Evolutionary conservation across 2,888 invertebrate genomes (phyloP), one percentile per base, ranked within the genome.

Genomic region (Spisula solida): DNA sequence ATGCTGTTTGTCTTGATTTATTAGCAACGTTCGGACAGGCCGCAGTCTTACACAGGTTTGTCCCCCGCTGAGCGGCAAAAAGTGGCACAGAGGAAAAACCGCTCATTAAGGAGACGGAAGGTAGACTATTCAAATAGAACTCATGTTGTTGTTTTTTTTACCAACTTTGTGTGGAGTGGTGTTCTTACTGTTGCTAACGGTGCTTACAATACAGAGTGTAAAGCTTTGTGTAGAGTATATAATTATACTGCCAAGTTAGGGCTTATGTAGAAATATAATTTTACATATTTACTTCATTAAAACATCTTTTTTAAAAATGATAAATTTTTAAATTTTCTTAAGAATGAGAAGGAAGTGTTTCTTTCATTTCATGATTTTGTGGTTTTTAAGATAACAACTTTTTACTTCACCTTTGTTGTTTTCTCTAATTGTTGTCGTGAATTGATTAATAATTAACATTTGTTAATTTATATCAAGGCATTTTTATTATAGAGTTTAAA

Each of bases 11-110:
- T 90, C 60, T 90, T 90, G 86, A 89, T 88, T 90, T 86, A 51
- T 34, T 89, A 92, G 92, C 91, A 88, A 86, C 85, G 87, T 29
- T 82, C 88, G n/a, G 81, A 82, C 31, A 85, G 91, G 56, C 91
- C 92, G 25, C 87, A 90, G 85, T 91, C 91, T 66, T 92, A 91
- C 85, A 91, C 92, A 20, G 92, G 91, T 51, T 82, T 92, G 25
- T 92, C 92, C 29, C 91, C 91, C 8, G 90, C 90, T 1, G 92
- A 91, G 87, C 82, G 91, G 80, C 82, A 85, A 87, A 92, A 90
- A 84, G 81, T 78, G 16, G 90, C 86, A 48, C 78, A 81, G 66
- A 90, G 88, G 85, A 86, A 78, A 84, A 89, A 81, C 70, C 85
- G 81, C 8, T 85, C 83, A n/a, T 80, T 56, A 78, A 82, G 55